phyloP scores from a whole-genome alignment of 2,888 invertebrate species.

The Lissonota sp. region DNA sequence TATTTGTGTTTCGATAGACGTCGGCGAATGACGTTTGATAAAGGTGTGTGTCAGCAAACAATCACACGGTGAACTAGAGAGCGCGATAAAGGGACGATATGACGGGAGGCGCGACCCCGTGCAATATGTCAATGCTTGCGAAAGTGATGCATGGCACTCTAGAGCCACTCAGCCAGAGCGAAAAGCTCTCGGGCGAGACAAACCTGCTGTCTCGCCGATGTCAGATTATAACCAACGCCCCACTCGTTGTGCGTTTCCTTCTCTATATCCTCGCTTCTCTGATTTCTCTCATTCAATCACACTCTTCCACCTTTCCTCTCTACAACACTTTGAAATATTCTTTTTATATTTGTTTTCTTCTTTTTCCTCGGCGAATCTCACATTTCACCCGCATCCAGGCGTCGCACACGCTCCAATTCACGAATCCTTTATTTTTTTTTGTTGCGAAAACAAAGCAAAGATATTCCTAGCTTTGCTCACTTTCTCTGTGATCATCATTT shows the following conservation, averaged over 20 bases:
- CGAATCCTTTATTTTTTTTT: slow-evolving; percentile 2
- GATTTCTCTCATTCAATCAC: slow-evolving; percentile 19
- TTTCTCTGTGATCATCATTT: not conserved
- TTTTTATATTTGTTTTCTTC: no score
- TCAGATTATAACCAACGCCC: slow-evolving; percentile 72
- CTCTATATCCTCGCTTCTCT: slow-evolving; percentile 22
- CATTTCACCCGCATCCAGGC: no score
- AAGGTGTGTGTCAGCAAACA: slow-evolving; percentile 19
- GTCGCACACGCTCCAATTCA: not conserved
- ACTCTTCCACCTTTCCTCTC: slow-evolving; percentile 8
- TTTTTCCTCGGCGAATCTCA: no score
- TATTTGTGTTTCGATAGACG: not conserved
- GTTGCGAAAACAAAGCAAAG: slow-evolving; percentile 26
- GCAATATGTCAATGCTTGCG: slow-evolving; percentile 64
- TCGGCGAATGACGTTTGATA: slow-evolving; percentile 16
- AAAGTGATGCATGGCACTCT: slow-evolving; percentile 69
- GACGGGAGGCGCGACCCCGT: slow-evolving; percentile 12
- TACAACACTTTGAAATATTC: not conserved
- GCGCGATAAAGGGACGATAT: slow-evolving; percentile 13
- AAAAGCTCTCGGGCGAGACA: slow-evolving; percentile 57
- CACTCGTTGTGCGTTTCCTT: slow-evolving; percentile 29
- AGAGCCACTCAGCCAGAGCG: slow-evolving; percentile 65
- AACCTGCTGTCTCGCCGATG: slow-evolving; percentile 69
- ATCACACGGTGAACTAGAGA: not conserved
- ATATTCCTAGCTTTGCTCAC: slow-evolving; percentile 8